These are phyloP conservation scores for Adelosebastes latens DNA, from an alignment of 2,797 vertebrate genomes.

Conservation along the genomic window DNA sequence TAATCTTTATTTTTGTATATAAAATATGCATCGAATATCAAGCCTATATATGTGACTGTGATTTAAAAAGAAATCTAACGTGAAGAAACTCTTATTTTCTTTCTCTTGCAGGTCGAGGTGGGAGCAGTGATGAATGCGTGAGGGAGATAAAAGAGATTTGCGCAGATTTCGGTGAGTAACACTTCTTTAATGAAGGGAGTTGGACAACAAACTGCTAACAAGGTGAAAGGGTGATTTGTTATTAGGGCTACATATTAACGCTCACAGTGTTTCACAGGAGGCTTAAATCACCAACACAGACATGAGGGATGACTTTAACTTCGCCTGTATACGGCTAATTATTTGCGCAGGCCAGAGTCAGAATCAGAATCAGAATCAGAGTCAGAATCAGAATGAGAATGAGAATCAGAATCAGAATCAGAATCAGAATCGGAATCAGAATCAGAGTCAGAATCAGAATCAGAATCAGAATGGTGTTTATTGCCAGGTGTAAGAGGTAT, in stretches of 20 bases:
- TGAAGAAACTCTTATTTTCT: constrained; percentile 5
- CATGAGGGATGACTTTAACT: constrained; percentile 58
- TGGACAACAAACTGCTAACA: constrained; percentile 59
- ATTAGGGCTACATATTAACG: constrained; percentile 57
- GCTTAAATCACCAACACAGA: constrained; percentile 63
- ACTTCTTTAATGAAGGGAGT: constrained; percentile 64
- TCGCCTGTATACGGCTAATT: constrained; percentile 35
- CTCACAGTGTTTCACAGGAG: constrained; percentile 55
- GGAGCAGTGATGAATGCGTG: constrained; percentile 80
- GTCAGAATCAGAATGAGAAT: fast-evolving
- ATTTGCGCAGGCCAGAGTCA: constrained; percentile 49
- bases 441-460: no score
- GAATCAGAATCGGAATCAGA: no score
- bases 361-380: no score
- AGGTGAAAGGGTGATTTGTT: constrained; percentile 65
- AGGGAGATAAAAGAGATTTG: constrained; percentile 72
- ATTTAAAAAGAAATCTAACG: not conserved
- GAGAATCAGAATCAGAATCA: fast-evolving
- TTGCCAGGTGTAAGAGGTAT: no score
- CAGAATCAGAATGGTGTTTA: no score
- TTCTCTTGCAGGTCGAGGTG: constrained; percentile 77
- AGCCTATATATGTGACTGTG: not conserved
- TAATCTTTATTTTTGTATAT: not conserved
- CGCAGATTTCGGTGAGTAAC: constrained; percentile 82
- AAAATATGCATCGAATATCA: not conserved